Percentiles rank a stretch among this genome's conserved stretches.
These are phyloP conservation scores for Rhyacophila brunnea DNA, from an alignment of 1,140 invertebrate species.

Conservation along the genomic window DNA sequence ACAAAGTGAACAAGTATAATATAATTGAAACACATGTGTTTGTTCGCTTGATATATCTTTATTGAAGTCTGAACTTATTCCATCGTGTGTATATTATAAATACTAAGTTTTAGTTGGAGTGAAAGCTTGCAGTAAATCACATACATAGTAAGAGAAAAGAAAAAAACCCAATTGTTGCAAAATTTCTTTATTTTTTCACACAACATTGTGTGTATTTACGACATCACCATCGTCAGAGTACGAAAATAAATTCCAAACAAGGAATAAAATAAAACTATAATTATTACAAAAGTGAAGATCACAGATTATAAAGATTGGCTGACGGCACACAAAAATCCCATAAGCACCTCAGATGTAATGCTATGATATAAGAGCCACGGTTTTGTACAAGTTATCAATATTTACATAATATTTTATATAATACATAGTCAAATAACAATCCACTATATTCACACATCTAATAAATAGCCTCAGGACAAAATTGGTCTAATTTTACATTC, in stretches of 20 bases:
- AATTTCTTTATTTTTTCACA: conserved; percentile 17
- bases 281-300: neutral
- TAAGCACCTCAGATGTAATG: neutral
- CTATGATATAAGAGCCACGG: no score
- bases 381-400: neutral
- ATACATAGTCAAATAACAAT: neutral
- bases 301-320: conserved; percentile 1
- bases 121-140: neutral
- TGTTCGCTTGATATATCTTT: conserved; percentile 2
- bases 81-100: neutral
- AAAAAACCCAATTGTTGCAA: conserved; percentile 1
- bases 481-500: no score
- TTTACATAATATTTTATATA: conserved; percentile 1
- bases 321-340: neutral
- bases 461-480: no score
- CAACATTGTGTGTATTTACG: conserved; percentile 7
- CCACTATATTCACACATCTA: no score
- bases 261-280: neutral
- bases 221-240: neutral
- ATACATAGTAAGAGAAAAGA: neutral
- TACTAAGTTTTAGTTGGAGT: no score
- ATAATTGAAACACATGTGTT: conserved; percentile 13
- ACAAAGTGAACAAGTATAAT: neutral
- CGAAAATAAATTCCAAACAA: conserved; percentile 1
- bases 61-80: neutral